Percentiles rank a stretch among this genome's conserved stretches.
Conservation (phyloP, 2,113 vertebrate genomes). For the Muscicapa adusta region DNA sequence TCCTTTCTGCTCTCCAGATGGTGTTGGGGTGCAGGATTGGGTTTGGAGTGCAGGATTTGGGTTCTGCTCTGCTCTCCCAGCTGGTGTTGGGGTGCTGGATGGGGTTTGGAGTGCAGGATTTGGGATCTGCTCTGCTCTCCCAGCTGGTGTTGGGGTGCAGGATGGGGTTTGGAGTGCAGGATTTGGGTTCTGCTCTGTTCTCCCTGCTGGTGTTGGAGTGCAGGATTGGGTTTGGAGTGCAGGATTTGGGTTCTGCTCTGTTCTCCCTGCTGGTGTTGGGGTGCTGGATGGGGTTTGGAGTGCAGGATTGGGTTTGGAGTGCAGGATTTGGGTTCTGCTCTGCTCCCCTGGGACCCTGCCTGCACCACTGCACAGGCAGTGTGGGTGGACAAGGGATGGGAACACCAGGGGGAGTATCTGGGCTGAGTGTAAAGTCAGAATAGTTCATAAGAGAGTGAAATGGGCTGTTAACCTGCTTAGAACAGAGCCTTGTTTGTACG, state of each 20-base stretch:
- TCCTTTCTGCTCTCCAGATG: background rate
- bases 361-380: background rate
- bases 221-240: too few species aligned
- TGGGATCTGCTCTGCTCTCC: too few species aligned
- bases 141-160: too few species aligned
- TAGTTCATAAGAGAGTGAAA: background rate
- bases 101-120: too few species aligned
- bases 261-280: background rate
- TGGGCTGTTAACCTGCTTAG: background rate
- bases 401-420: background rate
- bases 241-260: too few species aligned
- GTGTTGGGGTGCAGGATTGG: fast-evolving
- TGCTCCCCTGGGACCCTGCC: background rate
- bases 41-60: fast-evolving
- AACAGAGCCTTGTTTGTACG: background rate
- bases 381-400: background rate
- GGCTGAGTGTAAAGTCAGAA: background rate
- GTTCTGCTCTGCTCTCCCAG: too few species aligned
- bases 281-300: fast-evolving
- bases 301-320: fast-evolving
- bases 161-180: too few species aligned
- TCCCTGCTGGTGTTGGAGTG: background rate
- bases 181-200: too few species aligned
- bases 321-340: fast-evolving
- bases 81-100: too few species aligned